phyloP scores from a whole-genome alignment of 2,797 vertebrate genomes.

The Lacerta viridis region DNA sequence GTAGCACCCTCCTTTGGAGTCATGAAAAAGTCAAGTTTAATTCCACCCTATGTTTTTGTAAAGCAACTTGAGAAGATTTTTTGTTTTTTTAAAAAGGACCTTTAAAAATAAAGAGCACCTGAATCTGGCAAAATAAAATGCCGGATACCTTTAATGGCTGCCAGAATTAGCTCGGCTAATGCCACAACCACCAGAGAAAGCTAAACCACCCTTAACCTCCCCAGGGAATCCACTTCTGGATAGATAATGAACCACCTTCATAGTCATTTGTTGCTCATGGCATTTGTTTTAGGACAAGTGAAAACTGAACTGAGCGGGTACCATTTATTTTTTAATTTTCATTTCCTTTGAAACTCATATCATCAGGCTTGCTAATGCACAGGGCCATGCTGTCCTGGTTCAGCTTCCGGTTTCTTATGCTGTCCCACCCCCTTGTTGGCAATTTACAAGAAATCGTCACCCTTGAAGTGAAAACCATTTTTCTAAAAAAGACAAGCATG shows the following conservation, averaged over 20 bases:
- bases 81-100: no score
- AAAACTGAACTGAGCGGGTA: no score
- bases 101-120: no score
- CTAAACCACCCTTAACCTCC: no score
- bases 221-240: no score
- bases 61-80: no score
- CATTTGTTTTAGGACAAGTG: not conserved
- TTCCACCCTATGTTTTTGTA: no score
- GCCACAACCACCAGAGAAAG: not conserved
- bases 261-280: not conserved
- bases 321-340: not conserved
- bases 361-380: not conserved
- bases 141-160: not conserved
- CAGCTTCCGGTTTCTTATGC: not conserved
- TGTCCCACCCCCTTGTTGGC: not conserved
- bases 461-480: conserved; percentile 24
- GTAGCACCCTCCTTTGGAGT: not conserved
- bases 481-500: conserved; percentile 12
- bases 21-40: not conserved
- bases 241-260: no score
- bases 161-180: not conserved
- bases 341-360: not conserved
- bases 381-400: not conserved
- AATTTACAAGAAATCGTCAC: not conserved
- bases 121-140: not conserved